phyloP scores from a whole-genome alignment of 2,888 invertebrate species.

The Odiellus spinosus region DNA sequence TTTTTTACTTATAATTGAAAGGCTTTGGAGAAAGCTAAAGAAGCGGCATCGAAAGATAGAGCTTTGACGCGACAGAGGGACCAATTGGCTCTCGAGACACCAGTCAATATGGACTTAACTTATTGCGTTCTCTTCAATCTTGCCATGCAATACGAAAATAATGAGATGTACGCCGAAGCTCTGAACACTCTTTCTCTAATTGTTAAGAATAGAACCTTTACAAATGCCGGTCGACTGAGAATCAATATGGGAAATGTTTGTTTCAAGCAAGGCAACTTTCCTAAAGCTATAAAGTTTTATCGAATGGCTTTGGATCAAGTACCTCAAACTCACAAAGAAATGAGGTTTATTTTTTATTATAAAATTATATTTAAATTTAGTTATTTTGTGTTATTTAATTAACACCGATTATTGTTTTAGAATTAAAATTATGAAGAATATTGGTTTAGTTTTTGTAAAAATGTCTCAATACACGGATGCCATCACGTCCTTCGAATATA shows the following conservation, averaged over 20 bases:
- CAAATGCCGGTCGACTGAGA: conserved; percentile 75
- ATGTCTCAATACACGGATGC: conserved; percentile 96
- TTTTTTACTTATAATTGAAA: neutral
- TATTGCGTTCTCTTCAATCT: conserved; percentile 91
- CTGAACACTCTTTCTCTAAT: conserved; percentile 88
- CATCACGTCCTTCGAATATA: conserved; percentile 89
- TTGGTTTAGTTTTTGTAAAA: conserved; percentile 80
- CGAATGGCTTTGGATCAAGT: conserved; percentile 94
- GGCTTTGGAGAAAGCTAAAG: conserved; percentile 56
- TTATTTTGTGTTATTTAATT: neutral
- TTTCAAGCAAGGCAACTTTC: conserved; percentile 74
- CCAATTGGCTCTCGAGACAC: conserved; percentile 38
- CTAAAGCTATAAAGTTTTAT: conserved; percentile 91
- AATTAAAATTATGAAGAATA: conserved; percentile 95
- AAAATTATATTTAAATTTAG: neutral
- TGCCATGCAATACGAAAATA: conserved; percentile 82
- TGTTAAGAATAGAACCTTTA: conserved; percentile 81
- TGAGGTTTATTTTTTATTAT: conserved; percentile 42
- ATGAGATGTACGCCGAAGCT: conserved; percentile 90
- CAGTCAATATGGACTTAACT: conserved; percentile 85
- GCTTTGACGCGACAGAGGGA: conserved; percentile 78
- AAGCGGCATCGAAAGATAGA: conserved; percentile 83
- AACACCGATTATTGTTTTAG: conserved; percentile 33
- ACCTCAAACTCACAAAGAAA: conserved; percentile 77
- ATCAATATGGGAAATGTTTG: conserved; percentile 98